A percentile compares a stretch with the other conserved stretches of the same genome.
phyloP scores from a whole-genome alignment of 1,140 invertebrate genomes.

The Calephelis virginiensis region DNA sequence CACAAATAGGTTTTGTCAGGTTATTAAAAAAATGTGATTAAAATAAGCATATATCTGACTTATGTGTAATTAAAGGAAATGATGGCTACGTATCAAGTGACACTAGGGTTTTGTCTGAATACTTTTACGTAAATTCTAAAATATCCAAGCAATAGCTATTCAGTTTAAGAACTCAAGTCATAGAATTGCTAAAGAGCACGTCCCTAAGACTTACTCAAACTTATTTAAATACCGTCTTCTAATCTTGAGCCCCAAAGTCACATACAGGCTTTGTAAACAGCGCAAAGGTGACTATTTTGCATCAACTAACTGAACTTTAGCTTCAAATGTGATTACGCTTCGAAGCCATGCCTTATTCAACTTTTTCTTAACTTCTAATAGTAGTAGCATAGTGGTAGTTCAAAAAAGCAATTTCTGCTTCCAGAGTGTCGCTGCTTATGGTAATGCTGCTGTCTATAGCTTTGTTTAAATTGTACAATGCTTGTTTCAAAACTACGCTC shows the following conservation, averaged over 20 bases:
- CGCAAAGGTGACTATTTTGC: conserved; percentile 47
- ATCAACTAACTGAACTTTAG: conserved; percentile 47
- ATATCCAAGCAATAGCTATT: conserved; percentile 38
- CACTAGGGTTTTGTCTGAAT: background rate
- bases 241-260: conserved; percentile 57
- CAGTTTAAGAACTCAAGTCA: conserved; percentile 47
- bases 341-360: conserved; percentile 56
- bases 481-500: conserved; percentile 60
- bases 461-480: conserved; percentile 73
- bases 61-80: too few relatives aligned
- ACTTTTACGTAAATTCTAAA: conserved; percentile 21
- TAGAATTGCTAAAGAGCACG: conserved; percentile 70
- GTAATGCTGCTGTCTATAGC: conserved; percentile 65
- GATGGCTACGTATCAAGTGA: background rate
- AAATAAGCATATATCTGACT: too few relatives aligned
- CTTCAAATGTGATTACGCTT: conserved; percentile 56
- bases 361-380: conserved; percentile 67
- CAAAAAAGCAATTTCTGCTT: conserved; percentile 73
- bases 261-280: conserved; percentile 60
- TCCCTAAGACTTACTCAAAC: conserved; percentile 46
- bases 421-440: conserved; percentile 61
- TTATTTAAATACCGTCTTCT: conserved; percentile 61
- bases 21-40: too few relatives aligned
- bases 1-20: too few relatives aligned
- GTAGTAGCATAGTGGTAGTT: conserved; percentile 66